Conservation (phyloP, 1,140 invertebrate species). For the Temnothorax nylanderi region DNA sequence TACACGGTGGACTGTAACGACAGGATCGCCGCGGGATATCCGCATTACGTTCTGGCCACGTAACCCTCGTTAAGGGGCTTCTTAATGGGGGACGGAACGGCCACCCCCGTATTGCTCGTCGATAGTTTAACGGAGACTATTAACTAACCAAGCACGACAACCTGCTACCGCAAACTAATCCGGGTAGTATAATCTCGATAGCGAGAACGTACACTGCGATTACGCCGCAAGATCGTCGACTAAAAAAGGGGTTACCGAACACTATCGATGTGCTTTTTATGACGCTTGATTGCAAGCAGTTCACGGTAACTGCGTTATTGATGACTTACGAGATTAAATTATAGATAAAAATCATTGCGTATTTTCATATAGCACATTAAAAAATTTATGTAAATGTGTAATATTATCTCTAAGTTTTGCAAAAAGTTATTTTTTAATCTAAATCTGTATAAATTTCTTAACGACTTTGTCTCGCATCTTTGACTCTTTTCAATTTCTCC, state of each 20-base stretch:
- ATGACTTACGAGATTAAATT: background rate
- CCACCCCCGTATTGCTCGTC: slow-evolving; percentile 64
- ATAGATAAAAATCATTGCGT: background rate
- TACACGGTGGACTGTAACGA: slow-evolving; percentile 63
- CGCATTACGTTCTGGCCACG: slow-evolving; percentile 62
- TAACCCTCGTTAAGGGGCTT: slow-evolving; percentile 76
- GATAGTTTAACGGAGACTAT: slow-evolving; percentile 71
- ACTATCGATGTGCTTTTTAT: slow-evolving; percentile 30
- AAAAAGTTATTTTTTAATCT: slow-evolving; percentile 8
- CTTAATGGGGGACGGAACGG: slow-evolving; percentile 65
- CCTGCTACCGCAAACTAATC: slow-evolving; percentile 65
- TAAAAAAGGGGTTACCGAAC: slow-evolving; percentile 16
- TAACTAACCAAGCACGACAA: slow-evolving; percentile 61
- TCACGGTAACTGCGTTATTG: slow-evolving; percentile 5
- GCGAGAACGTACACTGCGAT: slow-evolving; percentile 8
- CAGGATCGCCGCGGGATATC: slow-evolving; percentile 71
- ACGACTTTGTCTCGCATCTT: background rate
- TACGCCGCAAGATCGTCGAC: slow-evolving; percentile 40
- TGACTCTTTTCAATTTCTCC: background rate
- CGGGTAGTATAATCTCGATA: slow-evolving; percentile 62
- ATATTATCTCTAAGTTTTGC: background rate
- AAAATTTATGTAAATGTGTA: background rate
- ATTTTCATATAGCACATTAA: background rate
- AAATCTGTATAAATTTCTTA: background rate
- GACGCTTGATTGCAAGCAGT: slow-evolving; percentile 31